These are phyloP conservation scores for Ariolimax columbianus DNA, from an alignment of 2,888 invertebrate species.

Conservation along the genomic window DNA sequence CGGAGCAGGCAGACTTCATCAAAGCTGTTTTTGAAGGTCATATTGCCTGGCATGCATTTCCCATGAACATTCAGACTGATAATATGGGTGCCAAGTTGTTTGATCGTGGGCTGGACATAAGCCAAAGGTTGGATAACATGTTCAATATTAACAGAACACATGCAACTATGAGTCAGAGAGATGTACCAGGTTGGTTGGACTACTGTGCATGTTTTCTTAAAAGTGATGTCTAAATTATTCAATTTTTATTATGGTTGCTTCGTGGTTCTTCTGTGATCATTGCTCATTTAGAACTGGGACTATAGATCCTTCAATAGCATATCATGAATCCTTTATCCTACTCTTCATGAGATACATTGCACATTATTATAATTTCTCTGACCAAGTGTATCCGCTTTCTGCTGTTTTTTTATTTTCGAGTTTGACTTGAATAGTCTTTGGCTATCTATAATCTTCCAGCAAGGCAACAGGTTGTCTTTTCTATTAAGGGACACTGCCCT, in stretches of 20 bases:
- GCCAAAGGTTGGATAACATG: constrained; percentile 63
- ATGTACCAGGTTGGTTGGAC: constrained; percentile 71
- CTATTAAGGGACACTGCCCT: too few relatives aligned
- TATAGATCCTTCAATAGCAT: too few relatives aligned
- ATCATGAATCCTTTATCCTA: too few relatives aligned
- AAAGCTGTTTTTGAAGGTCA: constrained; percentile 64
- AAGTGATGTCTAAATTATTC: not conserved
- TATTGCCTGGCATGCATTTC: constrained; percentile 76
- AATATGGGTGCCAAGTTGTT: constrained; percentile 66
- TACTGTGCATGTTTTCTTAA: not conserved
- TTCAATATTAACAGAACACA: constrained; percentile 65
- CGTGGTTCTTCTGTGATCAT: not conserved
- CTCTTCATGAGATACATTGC: too few relatives aligned
- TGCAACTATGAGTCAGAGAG: constrained; percentile 73
- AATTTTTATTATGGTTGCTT: not conserved
- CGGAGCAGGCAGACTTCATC: constrained; percentile 59
- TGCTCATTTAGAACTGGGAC: too few relatives aligned
- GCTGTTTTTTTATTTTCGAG: too few relatives aligned
- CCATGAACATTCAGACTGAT: constrained; percentile 78
- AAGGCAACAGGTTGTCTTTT: too few relatives aligned
- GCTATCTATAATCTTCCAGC: too few relatives aligned
- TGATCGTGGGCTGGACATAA: constrained; percentile 67
- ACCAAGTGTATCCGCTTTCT: too few relatives aligned
- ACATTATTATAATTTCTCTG: too few relatives aligned
- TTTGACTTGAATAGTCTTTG: too few relatives aligned